phyloP scores from a whole-genome alignment of 2,113 vertebrate genomes.

The Oenanthe oenanthe region DNA sequence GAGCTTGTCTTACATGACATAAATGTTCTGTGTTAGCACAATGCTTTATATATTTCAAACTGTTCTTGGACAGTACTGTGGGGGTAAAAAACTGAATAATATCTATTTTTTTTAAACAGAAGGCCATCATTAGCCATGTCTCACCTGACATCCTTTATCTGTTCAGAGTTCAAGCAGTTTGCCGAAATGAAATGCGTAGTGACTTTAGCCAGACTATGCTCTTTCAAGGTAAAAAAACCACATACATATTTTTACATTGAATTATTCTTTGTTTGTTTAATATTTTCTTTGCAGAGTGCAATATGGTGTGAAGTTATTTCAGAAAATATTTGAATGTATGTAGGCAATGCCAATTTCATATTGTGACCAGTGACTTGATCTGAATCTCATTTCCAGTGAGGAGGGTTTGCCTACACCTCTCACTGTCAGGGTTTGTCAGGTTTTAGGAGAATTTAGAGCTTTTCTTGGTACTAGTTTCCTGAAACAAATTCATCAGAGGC shows the following conservation, averaged over 20 bases:
- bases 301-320: neutral
- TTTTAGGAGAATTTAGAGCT: neutral
- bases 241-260: neutral
- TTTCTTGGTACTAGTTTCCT: neutral
- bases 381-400: neutral
- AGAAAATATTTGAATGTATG: neutral
- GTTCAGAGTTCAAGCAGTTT: conserved; percentile 94
- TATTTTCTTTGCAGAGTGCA: neutral
- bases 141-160: conserved; percentile 94
- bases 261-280: conserved; percentile 2
- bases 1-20: neutral
- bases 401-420: neutral
- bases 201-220: conserved; percentile 99
- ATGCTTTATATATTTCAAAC: conserved; percentile 58
- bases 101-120: conserved; percentile 84
- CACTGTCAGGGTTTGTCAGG: neutral
- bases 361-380: neutral
- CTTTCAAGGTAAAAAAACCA: conserved; percentile 86
- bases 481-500: neutral
- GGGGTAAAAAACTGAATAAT: conserved; percentile 76
- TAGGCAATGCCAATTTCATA: neutral
- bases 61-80: conserved; percentile 62
- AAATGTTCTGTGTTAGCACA: conserved; percentile 50
- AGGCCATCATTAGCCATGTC: conserved; percentile 91
- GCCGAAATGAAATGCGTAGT: conserved; percentile 94